These are phyloP conservation scores for Netelia melanura DNA, from an alignment of 2,888 invertebrate genomes.

Conservation along the genomic window DNA sequence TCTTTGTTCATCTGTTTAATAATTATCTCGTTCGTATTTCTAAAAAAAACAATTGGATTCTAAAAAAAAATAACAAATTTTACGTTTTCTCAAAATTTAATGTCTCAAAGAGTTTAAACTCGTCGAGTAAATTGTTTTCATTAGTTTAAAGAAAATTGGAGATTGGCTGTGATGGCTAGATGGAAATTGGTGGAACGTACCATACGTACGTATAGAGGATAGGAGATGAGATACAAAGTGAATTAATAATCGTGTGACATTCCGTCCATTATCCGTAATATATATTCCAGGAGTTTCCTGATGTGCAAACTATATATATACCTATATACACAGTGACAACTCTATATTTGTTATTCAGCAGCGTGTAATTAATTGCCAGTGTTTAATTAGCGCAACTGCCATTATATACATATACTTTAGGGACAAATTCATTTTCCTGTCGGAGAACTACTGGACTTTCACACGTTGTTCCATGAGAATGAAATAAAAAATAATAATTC, in stretches of 20 bases:
- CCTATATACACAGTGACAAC: neutral
- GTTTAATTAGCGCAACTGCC: slow-evolving; percentile 52
- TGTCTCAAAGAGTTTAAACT: no score
- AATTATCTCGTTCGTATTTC: no score
- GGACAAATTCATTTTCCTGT: neutral
- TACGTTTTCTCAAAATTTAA: no score
- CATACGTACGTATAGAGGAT: neutral
- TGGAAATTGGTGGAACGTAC: neutral
- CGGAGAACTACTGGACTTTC: no score
- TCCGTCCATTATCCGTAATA: slow-evolving; percentile 28
- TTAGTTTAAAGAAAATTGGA: no score
- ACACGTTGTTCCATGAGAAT: no score
- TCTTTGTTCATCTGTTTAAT: no score
- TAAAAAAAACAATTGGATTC: no score
- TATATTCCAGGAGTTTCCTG: slow-evolving; percentile 19
- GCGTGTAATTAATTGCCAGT: slow-evolving; percentile 47
- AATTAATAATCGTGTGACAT: slow-evolving; percentile 13
- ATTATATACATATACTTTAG: neutral
- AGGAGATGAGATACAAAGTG: neutral
- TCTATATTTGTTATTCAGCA: slow-evolving; percentile 38
- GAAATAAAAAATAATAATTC: no score
- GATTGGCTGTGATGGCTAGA: neutral
- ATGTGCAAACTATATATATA: neutral
- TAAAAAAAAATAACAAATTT: neutral
- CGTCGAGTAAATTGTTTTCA: no score